Percentiles rank a stretch among this genome's conserved stretches.
Conservation (phyloP, 2,113 vertebrate genomes). For the Aphyosemion australe region DNA sequence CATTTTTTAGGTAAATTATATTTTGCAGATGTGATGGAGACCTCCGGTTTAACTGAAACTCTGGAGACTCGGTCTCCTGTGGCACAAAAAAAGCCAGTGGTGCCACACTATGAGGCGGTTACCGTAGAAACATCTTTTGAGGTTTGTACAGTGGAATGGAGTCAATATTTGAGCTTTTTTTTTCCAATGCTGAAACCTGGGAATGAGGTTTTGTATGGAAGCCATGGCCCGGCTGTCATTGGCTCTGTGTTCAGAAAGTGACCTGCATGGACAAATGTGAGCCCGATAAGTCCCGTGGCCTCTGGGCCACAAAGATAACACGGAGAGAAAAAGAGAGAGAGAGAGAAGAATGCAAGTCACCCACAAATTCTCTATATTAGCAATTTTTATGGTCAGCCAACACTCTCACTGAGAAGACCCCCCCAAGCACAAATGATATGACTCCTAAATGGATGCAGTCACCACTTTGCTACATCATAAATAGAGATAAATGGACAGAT, state of each 20-base stretch:
- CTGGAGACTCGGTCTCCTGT: neutral
- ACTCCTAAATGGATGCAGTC: neutral
- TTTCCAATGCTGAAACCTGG: neutral
- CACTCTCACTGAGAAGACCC: conserved; percentile 17
- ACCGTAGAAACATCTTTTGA: conserved; percentile 34
- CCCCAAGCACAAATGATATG: neutral
- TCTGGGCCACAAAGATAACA: conserved; percentile 67
- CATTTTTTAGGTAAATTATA: too few relatives aligned
- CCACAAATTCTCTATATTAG: conserved; percentile 24
- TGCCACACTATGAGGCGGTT: conserved; percentile 13
- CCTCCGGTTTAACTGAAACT: too few relatives aligned
- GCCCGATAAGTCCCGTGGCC: conserved; percentile 58
- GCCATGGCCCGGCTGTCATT: conserved; percentile 23
- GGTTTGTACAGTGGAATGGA: conserved; percentile 47
- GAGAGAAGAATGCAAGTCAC: conserved; percentile 26
- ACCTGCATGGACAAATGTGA: conserved; percentile 52
- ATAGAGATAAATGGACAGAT: neutral
- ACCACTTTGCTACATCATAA: neutral
- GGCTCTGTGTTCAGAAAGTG: conserved; percentile 19
- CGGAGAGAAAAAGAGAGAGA: neutral
- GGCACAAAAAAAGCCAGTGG: neutral
- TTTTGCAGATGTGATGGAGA: too few relatives aligned
- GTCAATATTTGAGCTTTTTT: conserved; percentile 45
- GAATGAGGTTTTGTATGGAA: conserved; percentile 26
- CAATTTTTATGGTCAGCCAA: conserved; percentile 11